These are phyloP conservation scores for Chrysolina haemoptera DNA, from an alignment of 2,888 invertebrate species.

Conservation along the genomic window DNA sequence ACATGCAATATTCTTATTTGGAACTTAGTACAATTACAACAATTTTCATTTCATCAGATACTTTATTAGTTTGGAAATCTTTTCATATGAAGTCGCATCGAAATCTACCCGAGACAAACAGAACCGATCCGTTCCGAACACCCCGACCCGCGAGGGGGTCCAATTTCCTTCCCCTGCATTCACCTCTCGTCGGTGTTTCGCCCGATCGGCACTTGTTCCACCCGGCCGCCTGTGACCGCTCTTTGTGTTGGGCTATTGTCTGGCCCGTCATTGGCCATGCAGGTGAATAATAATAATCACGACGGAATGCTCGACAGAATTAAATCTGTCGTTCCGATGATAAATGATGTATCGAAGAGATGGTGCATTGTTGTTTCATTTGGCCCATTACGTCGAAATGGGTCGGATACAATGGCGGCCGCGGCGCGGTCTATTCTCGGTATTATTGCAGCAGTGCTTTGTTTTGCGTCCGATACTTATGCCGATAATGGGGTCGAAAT, in stretches of 20 bases:
- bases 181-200: slow-evolving; percentile 26
- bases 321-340: slow-evolving; percentile 36
- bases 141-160: neutral
- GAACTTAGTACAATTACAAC: too few relatives aligned
- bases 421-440: neutral
- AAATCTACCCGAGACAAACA: too few relatives aligned
- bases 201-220: slow-evolving; percentile 42
- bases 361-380: slow-evolving; percentile 36
- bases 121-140: neutral
- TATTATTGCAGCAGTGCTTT: neutral
- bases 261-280: slow-evolving; percentile 16
- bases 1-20: too few relatives aligned
- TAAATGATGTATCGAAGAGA: slow-evolving; percentile 39
- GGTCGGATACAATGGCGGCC: slow-evolving; percentile 4
- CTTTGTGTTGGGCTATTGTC: slow-evolving; percentile 38
- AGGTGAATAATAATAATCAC: slow-evolving; percentile 42
- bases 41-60: too few relatives aligned
- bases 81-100: too few relatives aligned
- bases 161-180: slow-evolving; percentile 14
- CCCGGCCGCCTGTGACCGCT: slow-evolving; percentile 39
- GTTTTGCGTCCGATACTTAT: neutral
- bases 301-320: slow-evolving; percentile 37
- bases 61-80: too few relatives aligned
- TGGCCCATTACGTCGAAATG: slow-evolving; percentile 21
- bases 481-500: neutral